Conservation (phyloP, 2,888 invertebrate genomes). For the Anthophora plumipes region DNA sequence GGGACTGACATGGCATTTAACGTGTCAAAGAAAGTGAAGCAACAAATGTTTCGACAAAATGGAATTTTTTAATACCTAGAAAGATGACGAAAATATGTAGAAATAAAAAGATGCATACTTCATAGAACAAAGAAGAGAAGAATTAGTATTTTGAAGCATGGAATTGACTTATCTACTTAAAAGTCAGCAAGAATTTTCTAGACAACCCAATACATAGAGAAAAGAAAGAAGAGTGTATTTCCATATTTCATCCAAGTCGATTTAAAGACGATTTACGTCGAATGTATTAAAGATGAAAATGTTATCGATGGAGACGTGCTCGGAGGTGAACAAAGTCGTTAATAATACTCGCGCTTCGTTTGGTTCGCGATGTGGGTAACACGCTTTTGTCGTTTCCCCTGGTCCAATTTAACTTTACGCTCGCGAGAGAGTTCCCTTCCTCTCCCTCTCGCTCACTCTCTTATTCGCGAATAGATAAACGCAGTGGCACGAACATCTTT, state of each 20-base stretch:
- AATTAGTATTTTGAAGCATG: too few species aligned
- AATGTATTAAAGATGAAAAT: conserved; percentile 51
- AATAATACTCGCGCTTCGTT: conserved; percentile 41
- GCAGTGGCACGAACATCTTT: conserved; percentile 28
- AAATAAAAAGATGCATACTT: too few species aligned
- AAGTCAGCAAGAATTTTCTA: too few species aligned
- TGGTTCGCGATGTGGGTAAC: not conserved
- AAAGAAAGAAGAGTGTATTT: conserved; percentile 12
- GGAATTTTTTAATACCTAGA: too few species aligned
- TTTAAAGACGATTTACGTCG: conserved; percentile 29
- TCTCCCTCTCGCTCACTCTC: too few species aligned
- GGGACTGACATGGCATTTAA: too few species aligned
- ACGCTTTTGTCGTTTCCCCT: conserved; percentile 1
- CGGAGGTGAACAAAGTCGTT: conserved; percentile 32
- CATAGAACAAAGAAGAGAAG: too few species aligned
- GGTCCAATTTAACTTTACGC: conserved; percentile 50
- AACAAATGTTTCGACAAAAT: too few species aligned
- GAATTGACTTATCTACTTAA: too few species aligned
- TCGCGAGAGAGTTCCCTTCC: not conserved
- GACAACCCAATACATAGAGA: not conserved
- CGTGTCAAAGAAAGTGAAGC: too few species aligned
- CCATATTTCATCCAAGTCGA: conserved; percentile 35
- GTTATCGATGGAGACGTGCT: conserved; percentile 25
- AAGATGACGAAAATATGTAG: too few species aligned
- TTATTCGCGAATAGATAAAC: conserved; percentile 25